These are phyloP conservation scores for Zosterops pallidus DNA, from an alignment of 2,113 vertebrate genomes.

Conservation along the genomic window DNA sequence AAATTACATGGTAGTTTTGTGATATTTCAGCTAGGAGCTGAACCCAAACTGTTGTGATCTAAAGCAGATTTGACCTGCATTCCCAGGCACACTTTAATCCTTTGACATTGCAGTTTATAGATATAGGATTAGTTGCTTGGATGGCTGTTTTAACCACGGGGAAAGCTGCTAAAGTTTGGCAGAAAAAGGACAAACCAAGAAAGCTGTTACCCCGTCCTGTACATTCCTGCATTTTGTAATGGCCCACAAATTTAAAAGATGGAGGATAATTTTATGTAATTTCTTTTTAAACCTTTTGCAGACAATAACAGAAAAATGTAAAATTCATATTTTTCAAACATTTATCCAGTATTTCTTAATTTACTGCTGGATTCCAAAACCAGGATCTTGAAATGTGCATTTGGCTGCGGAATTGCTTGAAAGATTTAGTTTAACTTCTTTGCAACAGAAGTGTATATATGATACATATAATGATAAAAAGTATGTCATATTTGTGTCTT, in stretches of 20 bases:
- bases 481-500: background rate
- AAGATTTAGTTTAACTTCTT: background rate
- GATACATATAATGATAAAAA: background rate
- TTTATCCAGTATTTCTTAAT: background rate
- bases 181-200: conserved; percentile 3
- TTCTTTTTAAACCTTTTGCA: background rate
- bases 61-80: conserved; percentile 61
- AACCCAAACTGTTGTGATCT: conserved; percentile 60
- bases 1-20: conserved; percentile 59
- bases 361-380: background rate
- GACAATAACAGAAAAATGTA: background rate
- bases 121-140: conserved; percentile 56
- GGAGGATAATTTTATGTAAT: background rate
- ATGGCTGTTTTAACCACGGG: conserved; percentile 18
- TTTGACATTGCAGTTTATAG: conserved; percentile 50
- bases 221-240: conserved; percentile 1
- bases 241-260: background rate
- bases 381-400: background rate
- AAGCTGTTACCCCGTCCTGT: background rate
- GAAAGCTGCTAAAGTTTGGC: conserved; percentile 24
- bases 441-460: background rate
- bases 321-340: background rate
- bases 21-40: conserved; percentile 53
- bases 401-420: background rate
- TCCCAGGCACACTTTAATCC: conserved; percentile 57